A percentile compares a stretch with the other conserved stretches of the same genome.
These are phyloP conservation scores for Calliopsis andreniformis DNA, from an alignment of 1,140 invertebrate species.

Conservation along the genomic window DNA sequence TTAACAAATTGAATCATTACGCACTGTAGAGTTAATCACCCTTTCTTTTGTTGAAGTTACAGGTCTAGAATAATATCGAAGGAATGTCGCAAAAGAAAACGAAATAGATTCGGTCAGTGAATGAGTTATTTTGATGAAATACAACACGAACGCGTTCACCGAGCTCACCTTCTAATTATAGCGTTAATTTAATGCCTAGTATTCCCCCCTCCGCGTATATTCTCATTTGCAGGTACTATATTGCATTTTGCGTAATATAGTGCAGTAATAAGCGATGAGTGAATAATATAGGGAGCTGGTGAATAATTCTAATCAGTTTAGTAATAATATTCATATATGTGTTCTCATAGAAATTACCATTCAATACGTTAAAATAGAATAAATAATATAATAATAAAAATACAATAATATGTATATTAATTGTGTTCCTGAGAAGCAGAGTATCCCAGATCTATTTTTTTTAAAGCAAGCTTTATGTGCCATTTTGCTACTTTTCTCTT, in stretches of 20 bases:
- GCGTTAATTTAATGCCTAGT: not conserved
- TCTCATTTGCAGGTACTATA: not conserved
- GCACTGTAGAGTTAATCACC: too few relatives aligned
- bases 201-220: not conserved
- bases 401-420: too few relatives aligned
- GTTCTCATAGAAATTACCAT: not conserved
- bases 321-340: not conserved
- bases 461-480: too few relatives aligned
- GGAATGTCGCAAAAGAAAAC: not conserved
- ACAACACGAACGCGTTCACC: not conserved
- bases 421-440: too few relatives aligned
- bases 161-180: conserved; percentile 8
- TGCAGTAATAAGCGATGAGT: not conserved
- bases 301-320: conserved; percentile 1
- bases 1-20: too few relatives aligned
- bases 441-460: too few relatives aligned
- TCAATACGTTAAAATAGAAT: too few relatives aligned
- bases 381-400: not conserved
- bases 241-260: not conserved
- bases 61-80: not conserved
- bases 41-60: not conserved
- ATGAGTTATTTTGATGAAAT: conserved; percentile 11
- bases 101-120: conserved; percentile 2
- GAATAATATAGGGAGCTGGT: not conserved
- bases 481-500: too few relatives aligned